Percentiles rank a stretch among this genome's conserved stretches.
Conservation (phyloP, 2,797 vertebrate genomes). For the Geotrypetes seraphini region DNA sequence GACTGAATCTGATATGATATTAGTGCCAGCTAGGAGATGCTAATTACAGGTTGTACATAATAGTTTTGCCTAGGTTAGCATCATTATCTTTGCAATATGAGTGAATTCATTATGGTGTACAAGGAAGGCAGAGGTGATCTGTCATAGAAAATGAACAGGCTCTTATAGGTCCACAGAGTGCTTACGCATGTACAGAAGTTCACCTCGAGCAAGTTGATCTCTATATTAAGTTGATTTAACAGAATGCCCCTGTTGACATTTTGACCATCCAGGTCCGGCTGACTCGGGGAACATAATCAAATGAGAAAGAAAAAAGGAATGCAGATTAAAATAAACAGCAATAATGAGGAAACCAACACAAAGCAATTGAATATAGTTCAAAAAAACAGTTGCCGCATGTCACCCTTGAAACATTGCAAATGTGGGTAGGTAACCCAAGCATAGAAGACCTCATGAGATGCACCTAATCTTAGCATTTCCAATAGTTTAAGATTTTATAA, state of each 20-base stretch:
- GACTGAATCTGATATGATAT: too few relatives aligned
- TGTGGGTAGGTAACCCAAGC: conserved; percentile 6
- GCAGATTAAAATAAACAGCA: conserved; percentile 27
- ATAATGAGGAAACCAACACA: neutral
- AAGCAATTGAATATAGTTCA: conserved; percentile 25
- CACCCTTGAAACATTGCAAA: conserved; percentile 28
- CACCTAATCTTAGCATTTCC: conserved; percentile 25
- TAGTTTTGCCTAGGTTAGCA: too few relatives aligned
- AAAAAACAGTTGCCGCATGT: conserved; percentile 5
- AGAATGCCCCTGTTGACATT: conserved; percentile 29
- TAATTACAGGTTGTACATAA: too few relatives aligned
- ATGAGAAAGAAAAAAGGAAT: conserved; percentile 40
- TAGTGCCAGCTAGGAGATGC: too few relatives aligned
- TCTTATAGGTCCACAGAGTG: neutral
- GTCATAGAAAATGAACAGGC: too few relatives aligned
- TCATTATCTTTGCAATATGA: too few relatives aligned
- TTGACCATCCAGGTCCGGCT: conserved; percentile 23
- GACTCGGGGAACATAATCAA: conserved; percentile 31
- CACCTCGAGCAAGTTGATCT: conserved; percentile 2
- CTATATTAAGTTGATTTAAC: too few relatives aligned
- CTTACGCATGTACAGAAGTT: neutral
- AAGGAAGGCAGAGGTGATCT: too few relatives aligned
- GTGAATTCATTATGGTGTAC: too few relatives aligned
- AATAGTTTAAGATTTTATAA: conserved; percentile 27
- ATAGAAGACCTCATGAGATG: conserved; percentile 15